Percentiles rank a stretch among this genome's conserved stretches.
Evolutionary conservation across 2,113 vertebrate genomes (phyloP).

Genomic region (Abramis brama): DNA sequence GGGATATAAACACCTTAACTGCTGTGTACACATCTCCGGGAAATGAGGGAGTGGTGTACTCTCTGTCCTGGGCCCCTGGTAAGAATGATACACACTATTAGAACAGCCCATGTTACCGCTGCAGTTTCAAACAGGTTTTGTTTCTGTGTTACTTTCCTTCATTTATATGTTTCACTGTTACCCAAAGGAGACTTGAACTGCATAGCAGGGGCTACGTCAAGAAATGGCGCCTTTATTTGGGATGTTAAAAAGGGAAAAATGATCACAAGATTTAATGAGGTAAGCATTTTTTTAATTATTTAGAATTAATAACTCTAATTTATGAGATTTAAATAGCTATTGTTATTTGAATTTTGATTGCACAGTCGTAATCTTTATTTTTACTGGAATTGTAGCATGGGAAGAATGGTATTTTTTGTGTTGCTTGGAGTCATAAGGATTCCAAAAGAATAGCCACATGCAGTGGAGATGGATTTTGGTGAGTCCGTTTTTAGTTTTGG

Average conservation of each 20-base stretch:
- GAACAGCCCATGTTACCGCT: background rate
- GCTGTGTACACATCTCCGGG: constrained; percentile 93
- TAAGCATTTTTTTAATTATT: constrained; percentile 57
- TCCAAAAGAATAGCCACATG: constrained; percentile 97
- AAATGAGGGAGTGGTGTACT: constrained; percentile 97
- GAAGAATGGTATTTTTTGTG: constrained; percentile 96
- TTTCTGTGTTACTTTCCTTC: background rate
- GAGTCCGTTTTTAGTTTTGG: constrained; percentile 61
- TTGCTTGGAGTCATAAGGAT: constrained; percentile 99
- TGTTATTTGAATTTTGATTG: background rate
- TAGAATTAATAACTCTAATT: background rate
- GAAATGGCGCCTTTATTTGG: constrained; percentile 96
- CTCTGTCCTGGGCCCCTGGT: constrained; percentile 98
- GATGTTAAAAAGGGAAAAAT: constrained; percentile 92
- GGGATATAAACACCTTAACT: constrained; percentile 95
- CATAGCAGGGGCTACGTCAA: constrained; percentile 92
- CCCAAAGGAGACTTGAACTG: constrained; percentile 91
- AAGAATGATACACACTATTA: background rate
- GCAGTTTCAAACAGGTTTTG: background rate
- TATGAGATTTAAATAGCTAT: background rate
- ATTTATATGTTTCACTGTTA: background rate
- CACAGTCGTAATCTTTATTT: background rate
- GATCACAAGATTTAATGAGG: constrained; percentile 93
- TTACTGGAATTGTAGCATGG: constrained; percentile 81
- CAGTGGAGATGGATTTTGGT: constrained; percentile 96